These are phyloP conservation scores for Scolopax bukidnonensis DNA, from an alignment of 2,797 vertebrate genomes.

Conservation along the genomic window DNA sequence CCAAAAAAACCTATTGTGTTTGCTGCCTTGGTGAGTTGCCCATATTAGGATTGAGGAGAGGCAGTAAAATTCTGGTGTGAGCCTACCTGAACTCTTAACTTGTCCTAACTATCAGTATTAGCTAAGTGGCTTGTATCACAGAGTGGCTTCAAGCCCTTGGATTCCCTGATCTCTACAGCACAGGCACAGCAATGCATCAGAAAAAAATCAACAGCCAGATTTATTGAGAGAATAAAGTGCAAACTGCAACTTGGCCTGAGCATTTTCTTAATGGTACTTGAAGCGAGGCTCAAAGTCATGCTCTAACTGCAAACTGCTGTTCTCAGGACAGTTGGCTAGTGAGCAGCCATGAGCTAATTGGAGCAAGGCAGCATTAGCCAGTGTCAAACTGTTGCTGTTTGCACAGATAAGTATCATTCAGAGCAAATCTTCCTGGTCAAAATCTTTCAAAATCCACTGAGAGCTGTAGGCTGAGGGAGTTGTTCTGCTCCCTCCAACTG, in stretches of 20 bases:
- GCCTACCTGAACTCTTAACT: neutral
- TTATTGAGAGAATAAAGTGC: neutral
- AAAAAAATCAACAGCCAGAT: neutral
- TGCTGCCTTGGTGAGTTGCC: neutral
- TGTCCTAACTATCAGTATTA: neutral
- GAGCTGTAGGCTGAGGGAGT: neutral
- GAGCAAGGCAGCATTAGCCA: neutral
- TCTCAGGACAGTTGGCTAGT: neutral
- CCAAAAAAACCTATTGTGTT: neutral
- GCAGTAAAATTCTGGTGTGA: neutral
- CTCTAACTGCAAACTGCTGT: neutral
- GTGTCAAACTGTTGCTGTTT: neutral
- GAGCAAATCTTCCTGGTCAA: neutral
- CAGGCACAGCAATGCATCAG: neutral
- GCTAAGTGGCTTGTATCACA: neutral
- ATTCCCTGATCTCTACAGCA: neutral
- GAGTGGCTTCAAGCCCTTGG: neutral
- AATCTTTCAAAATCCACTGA: neutral
- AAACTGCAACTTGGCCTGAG: neutral
- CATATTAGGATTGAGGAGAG: neutral
- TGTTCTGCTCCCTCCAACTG: neutral
- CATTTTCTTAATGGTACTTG: neutral
- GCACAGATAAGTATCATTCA: neutral
- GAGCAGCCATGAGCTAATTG: neutral
- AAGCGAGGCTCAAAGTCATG: neutral